Percentiles rank a stretch among this genome's conserved stretches.
phyloP scores from a whole-genome alignment of 2,888 invertebrate genomes.

The Strigamia maritima region DNA sequence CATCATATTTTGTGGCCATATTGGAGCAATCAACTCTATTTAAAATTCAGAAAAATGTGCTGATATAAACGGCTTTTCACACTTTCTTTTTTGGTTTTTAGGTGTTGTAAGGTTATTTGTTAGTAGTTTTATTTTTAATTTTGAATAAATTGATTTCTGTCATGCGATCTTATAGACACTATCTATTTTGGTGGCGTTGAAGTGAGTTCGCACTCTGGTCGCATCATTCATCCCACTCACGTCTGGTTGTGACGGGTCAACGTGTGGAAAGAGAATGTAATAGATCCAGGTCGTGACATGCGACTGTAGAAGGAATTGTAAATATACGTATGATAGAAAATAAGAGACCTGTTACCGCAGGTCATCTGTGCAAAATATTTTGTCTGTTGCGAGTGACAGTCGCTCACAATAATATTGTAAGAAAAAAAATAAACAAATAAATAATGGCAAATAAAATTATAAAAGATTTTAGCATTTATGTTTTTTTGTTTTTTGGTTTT shows the following conservation, averaged over 20 bases:
- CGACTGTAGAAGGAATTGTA: conserved; percentile 15
- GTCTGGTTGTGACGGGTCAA: conserved; percentile 10
- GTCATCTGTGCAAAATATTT: neutral
- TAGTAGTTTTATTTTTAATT: neutral
- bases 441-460: neutral
- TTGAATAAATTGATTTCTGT: neutral
- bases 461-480: neutral
- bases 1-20: neutral
- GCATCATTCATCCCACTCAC: conserved; percentile 10
- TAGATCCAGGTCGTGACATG: conserved; percentile 15
- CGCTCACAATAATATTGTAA: neutral
- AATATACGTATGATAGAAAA: conserved; percentile 15
- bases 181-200: conserved; percentile 6
- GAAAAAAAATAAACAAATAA: neutral
- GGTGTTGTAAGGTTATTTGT: neutral
- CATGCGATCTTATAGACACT: neutral
- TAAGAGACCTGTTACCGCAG: neutral
- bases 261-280: conserved; percentile 15
- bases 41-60: neutral
- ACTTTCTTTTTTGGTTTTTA: neutral
- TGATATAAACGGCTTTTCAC: neutral
- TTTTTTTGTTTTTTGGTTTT: neutral
- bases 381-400: neutral
- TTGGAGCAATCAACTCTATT: conserved; percentile 1
- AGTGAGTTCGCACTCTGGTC: conserved; percentile 10